Base-by-base conservation (phyloP, 2,888 invertebrate species). In the Adineta ricciae region DNA sequence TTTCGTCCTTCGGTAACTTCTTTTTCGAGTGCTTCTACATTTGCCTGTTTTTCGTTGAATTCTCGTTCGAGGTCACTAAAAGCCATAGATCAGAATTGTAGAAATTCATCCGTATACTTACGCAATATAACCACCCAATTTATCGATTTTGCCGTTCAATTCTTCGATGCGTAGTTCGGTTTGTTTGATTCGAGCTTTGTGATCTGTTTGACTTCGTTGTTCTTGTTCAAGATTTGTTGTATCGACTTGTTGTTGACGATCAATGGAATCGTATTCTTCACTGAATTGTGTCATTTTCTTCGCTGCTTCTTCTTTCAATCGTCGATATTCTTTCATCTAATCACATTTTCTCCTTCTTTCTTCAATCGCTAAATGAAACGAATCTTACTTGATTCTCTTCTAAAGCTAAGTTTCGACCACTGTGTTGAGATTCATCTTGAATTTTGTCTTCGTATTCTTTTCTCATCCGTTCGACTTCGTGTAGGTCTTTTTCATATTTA, bases 221-320 rank as follows among this genome's bases (percentile, higher is more conserved):
- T 97, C 96, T 89, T 96, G 96, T 90, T 98, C 97, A 54, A 97
- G 92, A 24, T 94, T 92, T 91, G 97, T 97, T 91, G 97, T 97
- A 91, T 97, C 97, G 0, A 96, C 94, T 91, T 99, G 98, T 92
- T 98, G 97, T 89, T 97, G 97, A 46, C 98, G 93, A 92, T 96
- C 96, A 27, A 98, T 94, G 0, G 96, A 95, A 92, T 97, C 97
- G 88, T 99, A 92, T 86, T 97, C 94, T 89, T 97, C 96, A 87
- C 96, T 93, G 91, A 96, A 95, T 87, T 95, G 93, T 41, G 97
- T 96, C 0, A 97, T 96, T 87, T 94, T 93, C 87, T 96, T 95
- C 32, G 96, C 96, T 27, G 97, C 98, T 90, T 96, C 95, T 91
- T 97, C 96, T 91, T 99, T 99, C 87, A 99, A 91, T 84, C 94